These are phyloP conservation scores for Sacculina carcini DNA, from an alignment of 2,888 invertebrate species.

Conservation along the genomic window DNA sequence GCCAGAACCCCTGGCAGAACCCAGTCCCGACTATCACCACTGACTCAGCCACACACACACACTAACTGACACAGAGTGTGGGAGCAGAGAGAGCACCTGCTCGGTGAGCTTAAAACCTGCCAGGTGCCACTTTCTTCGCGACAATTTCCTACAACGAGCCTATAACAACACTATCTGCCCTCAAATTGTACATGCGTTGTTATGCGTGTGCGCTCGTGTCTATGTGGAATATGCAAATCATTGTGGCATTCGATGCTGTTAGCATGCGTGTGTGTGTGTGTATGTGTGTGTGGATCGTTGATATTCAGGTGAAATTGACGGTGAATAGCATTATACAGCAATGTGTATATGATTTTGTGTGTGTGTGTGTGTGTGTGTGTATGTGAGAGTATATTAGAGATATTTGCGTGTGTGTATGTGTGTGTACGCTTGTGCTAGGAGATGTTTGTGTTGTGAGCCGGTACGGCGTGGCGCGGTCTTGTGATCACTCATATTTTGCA, in stretches of 20 bases:
- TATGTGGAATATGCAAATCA: neutral
- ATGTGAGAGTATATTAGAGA: neutral
- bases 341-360: neutral
- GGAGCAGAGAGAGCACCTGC: neutral
- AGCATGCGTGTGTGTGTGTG: neutral
- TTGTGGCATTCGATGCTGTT: neutral
- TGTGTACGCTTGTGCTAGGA: neutral
- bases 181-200: too few relatives aligned
- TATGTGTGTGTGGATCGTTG: neutral
- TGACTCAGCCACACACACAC: slow-evolving; percentile 6
- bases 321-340: neutral
- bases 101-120: neutral
- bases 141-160: too few relatives aligned
- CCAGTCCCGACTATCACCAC: slow-evolving; percentile 45
- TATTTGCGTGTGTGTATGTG: neutral
- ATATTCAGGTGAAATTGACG: neutral
- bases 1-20: slow-evolving; percentile 50
- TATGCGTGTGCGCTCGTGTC: too few relatives aligned
- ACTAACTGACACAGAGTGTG: neutral
- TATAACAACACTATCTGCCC: too few relatives aligned
- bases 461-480: neutral
- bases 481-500: too few relatives aligned
- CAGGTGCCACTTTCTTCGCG: too few relatives aligned
- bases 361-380: neutral
- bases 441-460: neutral